Conservation (phyloP, 1,140 invertebrate species). For the Rhagoletis pomonella region DNA sequence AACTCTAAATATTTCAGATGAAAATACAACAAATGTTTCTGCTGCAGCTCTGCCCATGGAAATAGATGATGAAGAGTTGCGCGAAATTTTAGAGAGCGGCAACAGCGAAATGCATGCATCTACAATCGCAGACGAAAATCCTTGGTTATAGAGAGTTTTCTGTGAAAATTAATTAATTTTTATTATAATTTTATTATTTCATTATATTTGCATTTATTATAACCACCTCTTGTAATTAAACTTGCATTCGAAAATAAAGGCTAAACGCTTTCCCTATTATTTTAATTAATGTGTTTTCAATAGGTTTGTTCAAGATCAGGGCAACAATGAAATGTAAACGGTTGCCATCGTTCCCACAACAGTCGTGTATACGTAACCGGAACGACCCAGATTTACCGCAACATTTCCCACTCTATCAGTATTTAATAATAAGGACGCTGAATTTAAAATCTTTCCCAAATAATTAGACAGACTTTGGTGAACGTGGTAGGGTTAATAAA, state of each 20-base stretch:
- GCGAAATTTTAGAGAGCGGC: slow-evolving; percentile 80
- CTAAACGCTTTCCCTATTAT: background rate
- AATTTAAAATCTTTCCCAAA: too few species aligned
- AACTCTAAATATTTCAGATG: background rate
- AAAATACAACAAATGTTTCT: background rate
- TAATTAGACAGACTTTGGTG: too few species aligned
- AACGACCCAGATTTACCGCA: too few species aligned
- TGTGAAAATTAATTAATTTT: too few species aligned
- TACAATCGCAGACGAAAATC: slow-evolving; percentile 55
- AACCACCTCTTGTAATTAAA: background rate
- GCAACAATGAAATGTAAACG: too few species aligned
- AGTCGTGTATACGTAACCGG: too few species aligned
- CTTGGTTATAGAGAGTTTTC: slow-evolving; percentile 27
- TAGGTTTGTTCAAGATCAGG: too few species aligned
- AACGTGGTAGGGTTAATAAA: background rate
- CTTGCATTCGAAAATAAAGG: slow-evolving; percentile 13
- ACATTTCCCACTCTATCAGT: too few species aligned
- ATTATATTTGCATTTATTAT: background rate
- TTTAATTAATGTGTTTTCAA: background rate
- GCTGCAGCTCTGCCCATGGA: slow-evolving; percentile 64
- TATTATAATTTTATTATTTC: too few species aligned
- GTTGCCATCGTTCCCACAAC: too few species aligned
- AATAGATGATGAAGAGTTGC: slow-evolving; percentile 76
- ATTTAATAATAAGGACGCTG: too few species aligned
- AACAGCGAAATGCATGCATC: slow-evolving; percentile 65